Percentiles rank a stretch among this genome's conserved stretches.
These are phyloP conservation scores for Ichneumon xanthorius DNA, from an alignment of 2,888 invertebrate species.

Conservation along the genomic window DNA sequence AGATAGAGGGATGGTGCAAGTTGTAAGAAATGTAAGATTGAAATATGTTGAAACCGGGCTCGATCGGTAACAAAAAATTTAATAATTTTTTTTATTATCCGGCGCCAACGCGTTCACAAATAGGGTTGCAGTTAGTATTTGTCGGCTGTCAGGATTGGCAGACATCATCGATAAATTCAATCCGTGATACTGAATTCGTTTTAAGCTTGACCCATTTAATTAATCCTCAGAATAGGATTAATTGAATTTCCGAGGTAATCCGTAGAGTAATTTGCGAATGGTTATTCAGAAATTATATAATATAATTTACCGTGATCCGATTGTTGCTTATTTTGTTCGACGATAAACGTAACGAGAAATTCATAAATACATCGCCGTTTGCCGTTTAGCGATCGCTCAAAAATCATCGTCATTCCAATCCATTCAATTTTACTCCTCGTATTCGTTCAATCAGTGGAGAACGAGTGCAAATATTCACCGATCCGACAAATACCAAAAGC, in stretches of 20 bases:
- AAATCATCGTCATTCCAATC: not conserved
- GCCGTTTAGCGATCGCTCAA: not conserved
- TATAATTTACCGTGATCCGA: not conserved
- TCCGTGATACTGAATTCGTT: not conserved
- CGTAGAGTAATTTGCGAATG: not conserved
- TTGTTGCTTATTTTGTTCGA: not conserved
- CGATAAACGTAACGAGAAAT: not conserved
- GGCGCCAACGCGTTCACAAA: no score
- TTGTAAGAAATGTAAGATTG: not conserved
- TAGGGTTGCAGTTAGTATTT: not conserved
- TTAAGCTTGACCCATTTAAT: not conserved
- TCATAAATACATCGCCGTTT: not conserved
- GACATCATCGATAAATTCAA: not conserved
- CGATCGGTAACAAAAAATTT: not conserved
- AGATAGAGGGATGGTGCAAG: not conserved
- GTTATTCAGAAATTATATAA: not conserved
- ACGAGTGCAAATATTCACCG: slow-evolving; percentile 9
- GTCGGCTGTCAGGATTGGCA: not conserved
- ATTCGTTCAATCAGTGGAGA: slow-evolving; percentile 7
- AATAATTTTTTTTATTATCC: no score
- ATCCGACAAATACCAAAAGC: not conserved
- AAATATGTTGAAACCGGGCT: not conserved
- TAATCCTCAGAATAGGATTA: not conserved
- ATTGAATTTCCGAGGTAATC: not conserved
- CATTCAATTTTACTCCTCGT: not conserved